Conservation (phyloP, 2,888 invertebrate genomes). For the Drosophila siamana region DNA sequence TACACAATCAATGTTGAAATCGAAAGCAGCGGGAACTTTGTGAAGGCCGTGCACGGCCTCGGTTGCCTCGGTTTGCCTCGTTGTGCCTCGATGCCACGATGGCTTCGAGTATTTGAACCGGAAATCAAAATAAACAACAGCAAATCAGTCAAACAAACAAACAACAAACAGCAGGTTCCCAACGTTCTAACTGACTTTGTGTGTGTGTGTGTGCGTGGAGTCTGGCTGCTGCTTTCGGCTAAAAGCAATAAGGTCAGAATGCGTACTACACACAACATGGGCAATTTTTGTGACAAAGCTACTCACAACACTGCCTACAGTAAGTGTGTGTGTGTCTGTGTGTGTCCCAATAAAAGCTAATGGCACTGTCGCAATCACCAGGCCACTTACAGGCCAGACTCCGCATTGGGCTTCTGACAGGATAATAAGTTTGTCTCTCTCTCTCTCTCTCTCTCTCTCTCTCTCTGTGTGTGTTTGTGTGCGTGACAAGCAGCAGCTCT, state of each 20-base stretch:
- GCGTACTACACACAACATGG: slow-evolving; percentile 41
- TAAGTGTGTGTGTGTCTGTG: slow-evolving; percentile 12
- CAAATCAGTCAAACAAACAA: slow-evolving; percentile 79
- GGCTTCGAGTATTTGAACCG: slow-evolving; percentile 70
- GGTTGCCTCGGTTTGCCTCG: too few species aligned
- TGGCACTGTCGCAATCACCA: slow-evolving; percentile 55
- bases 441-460: too few species aligned
- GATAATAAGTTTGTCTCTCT: not conserved
- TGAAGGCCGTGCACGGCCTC: slow-evolving; percentile 32
- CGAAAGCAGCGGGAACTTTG: slow-evolving; percentile 68
- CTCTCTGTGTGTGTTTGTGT: too few species aligned
- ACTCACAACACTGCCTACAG: slow-evolving; percentile 23
- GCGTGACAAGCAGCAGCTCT: slow-evolving; percentile 3
- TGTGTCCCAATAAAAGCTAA: slow-evolving; percentile 61
- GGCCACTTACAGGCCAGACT: slow-evolving; percentile 43
- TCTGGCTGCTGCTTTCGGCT: slow-evolving; percentile 39
- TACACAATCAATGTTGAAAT: slow-evolving; percentile 77
- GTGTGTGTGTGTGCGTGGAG: slow-evolving; percentile 2
- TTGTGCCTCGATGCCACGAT: too few species aligned
- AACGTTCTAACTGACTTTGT: too few species aligned
- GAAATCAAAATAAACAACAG: slow-evolving; percentile 79
- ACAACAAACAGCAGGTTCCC: slow-evolving; percentile 55
- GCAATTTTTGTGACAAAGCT: slow-evolving; percentile 69
- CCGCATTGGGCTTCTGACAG: slow-evolving; percentile 15
- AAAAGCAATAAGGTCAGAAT: slow-evolving; percentile 76